Conservation (phyloP, 2,797 vertebrate genomes). For the Sebastes flavidus region DNA sequence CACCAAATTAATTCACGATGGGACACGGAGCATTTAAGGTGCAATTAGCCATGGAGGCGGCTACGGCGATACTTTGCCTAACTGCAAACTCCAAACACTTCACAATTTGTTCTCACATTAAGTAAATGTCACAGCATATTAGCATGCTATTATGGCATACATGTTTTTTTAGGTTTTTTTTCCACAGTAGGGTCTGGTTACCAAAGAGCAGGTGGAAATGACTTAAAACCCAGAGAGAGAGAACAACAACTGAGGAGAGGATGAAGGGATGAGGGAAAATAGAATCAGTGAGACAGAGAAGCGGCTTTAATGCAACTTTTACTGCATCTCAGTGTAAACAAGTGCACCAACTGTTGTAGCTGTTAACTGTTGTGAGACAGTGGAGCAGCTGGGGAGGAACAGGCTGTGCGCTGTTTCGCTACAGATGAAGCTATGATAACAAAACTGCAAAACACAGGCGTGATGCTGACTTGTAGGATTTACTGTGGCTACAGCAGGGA, state of each 20-base stretch:
- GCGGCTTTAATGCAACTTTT: constrained; percentile 36
- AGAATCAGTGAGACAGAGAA: neutral
- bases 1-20: constrained; percentile 72
- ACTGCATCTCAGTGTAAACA: constrained; percentile 39
- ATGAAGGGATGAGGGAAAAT: neutral
- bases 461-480: constrained; percentile 26
- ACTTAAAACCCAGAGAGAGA: neutral
- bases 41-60: constrained; percentile 75
- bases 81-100: constrained; percentile 68
- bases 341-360: constrained; percentile 53
- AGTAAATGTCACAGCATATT: constrained; percentile 76
- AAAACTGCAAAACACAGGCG: constrained; percentile 25
- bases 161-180: constrained; percentile 25
- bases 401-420: constrained; percentile 19
- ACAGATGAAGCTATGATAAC: constrained; percentile 29
- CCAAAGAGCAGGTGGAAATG: constrained; percentile 4
- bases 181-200: constrained; percentile 9
- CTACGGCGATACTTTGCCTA: constrained; percentile 54
- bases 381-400: constrained; percentile 43
- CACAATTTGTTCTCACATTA: constrained; percentile 70
- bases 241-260: neutral
- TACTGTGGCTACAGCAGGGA: neutral
- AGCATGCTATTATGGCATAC: constrained; percentile 49
- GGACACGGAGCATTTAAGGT: constrained; percentile 69
- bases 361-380: constrained; percentile 19